Conservation (phyloP, 2,113 vertebrate genomes). For the Otis tarda region DNA sequence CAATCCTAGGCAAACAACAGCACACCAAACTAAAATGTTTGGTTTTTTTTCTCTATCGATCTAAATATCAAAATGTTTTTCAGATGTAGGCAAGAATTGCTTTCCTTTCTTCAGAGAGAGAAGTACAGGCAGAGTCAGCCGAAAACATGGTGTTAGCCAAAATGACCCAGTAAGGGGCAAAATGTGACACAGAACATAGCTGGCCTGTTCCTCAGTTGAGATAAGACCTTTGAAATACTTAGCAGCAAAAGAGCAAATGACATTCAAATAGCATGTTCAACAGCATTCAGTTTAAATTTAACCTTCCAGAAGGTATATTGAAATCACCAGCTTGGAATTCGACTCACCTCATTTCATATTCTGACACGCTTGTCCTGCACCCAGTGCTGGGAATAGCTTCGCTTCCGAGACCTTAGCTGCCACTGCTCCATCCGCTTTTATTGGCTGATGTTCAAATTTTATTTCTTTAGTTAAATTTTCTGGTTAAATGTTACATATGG, state of each 20-base stretch:
- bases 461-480: conserved; percentile 52
- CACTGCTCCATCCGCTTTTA: background rate
- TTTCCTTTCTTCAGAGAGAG: background rate
- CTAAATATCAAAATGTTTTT: background rate
- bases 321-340: background rate
- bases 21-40: background rate
- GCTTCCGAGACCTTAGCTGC: background rate
- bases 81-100: background rate
- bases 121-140: background rate
- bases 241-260: background rate
- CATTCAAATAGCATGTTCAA: background rate
- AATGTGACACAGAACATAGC: background rate
- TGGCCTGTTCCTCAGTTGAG: background rate
- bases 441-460: conserved; percentile 31
- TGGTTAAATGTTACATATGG: conserved; percentile 24
- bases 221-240: background rate
- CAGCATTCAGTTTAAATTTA: conserved; percentile 8
- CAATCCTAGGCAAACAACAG: background rate
- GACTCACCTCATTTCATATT: background rate
- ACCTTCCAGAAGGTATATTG: background rate
- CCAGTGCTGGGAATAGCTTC: conserved; percentile 10
- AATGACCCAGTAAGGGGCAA: background rate
- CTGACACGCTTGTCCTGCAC: background rate
- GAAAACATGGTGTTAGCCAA: background rate
- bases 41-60: background rate